Percentiles rank a stretch among this genome's conserved stretches.
phyloP scores from a whole-genome alignment of 2,113 vertebrate species.

The Embiotoca jacksoni region DNA sequence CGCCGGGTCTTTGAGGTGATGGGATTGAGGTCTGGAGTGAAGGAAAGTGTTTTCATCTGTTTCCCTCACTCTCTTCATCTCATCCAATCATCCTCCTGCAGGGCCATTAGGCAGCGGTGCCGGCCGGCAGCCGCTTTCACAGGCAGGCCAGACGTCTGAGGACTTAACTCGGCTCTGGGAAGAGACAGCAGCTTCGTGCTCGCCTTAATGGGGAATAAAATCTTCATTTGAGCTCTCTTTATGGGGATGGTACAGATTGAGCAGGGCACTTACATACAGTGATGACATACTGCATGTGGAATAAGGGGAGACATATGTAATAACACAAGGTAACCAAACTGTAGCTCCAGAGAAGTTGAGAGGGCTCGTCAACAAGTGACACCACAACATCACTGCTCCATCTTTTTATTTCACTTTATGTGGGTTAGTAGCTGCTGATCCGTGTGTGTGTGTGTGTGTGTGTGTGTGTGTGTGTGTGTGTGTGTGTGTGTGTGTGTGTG shows the following conservation, averaged over 20 bases:
- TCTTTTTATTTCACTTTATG: slow-evolving; percentile 4
- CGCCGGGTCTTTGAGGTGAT: slow-evolving; percentile 37
- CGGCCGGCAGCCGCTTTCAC: slow-evolving; percentile 37
- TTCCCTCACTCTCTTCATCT: slow-evolving; percentile 58
- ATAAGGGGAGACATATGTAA: slow-evolving; percentile 23
- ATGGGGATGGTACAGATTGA: slow-evolving; percentile 24
- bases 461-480: no score
- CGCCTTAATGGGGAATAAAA: slow-evolving; percentile 51
- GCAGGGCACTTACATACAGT: slow-evolving; percentile 20
- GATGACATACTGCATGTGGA: slow-evolving; percentile 39
- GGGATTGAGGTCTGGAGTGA: slow-evolving; percentile 43
- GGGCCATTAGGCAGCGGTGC: slow-evolving; percentile 50
- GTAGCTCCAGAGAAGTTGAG: neutral
- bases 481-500: slow-evolving; percentile 1
- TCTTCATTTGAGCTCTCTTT: slow-evolving; percentile 52
- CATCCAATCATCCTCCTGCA: slow-evolving; percentile 57
- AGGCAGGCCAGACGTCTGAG: slow-evolving; percentile 58
- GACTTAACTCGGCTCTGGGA: slow-evolving; percentile 68
- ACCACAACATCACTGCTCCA: neutral
- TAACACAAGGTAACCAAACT: slow-evolving; percentile 8
- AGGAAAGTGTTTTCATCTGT: slow-evolving; percentile 51
- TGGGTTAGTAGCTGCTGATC: neutral
- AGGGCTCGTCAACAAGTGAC: slow-evolving; percentile 15
- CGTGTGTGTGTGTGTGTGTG: neutral
- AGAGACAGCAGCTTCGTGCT: slow-evolving; percentile 45